Evolutionary conservation across 1,140 invertebrate species (phyloP), one percentile per base, ranked within the genome.

Genomic region (Batillaria attramentaria): DNA sequence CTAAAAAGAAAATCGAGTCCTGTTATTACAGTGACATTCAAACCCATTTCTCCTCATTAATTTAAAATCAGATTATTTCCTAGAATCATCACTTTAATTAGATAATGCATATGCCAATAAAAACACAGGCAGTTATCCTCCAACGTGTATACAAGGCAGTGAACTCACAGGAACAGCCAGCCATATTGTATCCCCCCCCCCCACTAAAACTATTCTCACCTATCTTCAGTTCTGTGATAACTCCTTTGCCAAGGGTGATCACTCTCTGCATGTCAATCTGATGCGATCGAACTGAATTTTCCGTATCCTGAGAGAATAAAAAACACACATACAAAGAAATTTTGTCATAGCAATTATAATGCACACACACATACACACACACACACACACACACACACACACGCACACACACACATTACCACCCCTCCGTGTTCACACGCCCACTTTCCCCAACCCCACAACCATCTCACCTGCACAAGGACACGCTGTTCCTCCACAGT

Each of bases 401-500:
- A 8, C 46, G 24, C 8, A n/a, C 4, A 60, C 57, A 20, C 24
- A n/a, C 6, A 60, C 31, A 28, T n/a, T n/a, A n/a, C n/a, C n/a
- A 50, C 10, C 46, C 43, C 35, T 50, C 33, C 28, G 31, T 62
- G 73, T 41, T 50, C 33, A 46, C 37, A 24, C 50, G 13, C 4
- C n/a, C 33, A 28, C 4, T 46, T 6, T 10, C 4, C 2, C n/a
- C 13, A 35, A 5, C 43, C 28, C 70, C n/a, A 57, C 46, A 1
- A 18, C 24, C 35, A 69, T 5, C 57, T 42, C 74, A 88, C 88
- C 87, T 94, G 92, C 68, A 93, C 92, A 6, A 94, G 88, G 13
- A 93, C 91, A 78, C 92, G 89, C 81, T 94, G 93, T 78, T 94
- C 93, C 41, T 94, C 93, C 4, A 93, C 90, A 65, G 91, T 93